These are phyloP conservation scores for Timandra comae DNA, from an alignment of 2,888 invertebrate genomes.

Conservation along the genomic window DNA sequence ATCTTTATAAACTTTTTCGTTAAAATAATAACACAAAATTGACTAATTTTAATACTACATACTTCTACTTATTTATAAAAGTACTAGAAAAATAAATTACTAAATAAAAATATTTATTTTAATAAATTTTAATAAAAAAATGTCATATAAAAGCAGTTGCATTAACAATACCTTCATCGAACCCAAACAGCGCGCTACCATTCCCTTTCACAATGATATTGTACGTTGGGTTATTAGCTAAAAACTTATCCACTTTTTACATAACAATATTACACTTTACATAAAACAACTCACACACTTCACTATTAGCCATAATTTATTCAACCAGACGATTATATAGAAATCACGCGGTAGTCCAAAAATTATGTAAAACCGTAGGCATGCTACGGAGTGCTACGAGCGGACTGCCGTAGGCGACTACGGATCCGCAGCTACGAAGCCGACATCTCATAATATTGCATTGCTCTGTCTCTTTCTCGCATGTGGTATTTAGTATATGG, in stretches of 20 bases:
- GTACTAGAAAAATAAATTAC: no score
- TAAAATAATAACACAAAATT: no score
- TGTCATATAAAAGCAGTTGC: no score
- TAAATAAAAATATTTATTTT: no score
- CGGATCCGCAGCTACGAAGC: conserved; percentile 32
- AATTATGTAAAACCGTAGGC: conserved; percentile 40
- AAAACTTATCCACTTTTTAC: conserved; percentile 73
- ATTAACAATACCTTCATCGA: conserved; percentile 59
- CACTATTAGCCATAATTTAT: conserved; percentile 27
- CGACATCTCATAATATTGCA: conserved; percentile 22
- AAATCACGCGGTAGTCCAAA: conserved; percentile 18
- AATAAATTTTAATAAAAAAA: no score
- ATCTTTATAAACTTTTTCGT: no score
- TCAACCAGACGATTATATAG: conserved; percentile 1
- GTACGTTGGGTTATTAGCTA: conserved; percentile 64
- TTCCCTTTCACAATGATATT: conserved; percentile 72
- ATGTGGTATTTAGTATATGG: conserved; percentile 23
- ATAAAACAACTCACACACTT: conserved; percentile 33
- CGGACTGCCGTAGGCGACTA: conserved; percentile 51
- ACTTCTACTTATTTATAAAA: no score
- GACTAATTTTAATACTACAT: no score
- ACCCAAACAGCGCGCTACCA: conserved; percentile 58
- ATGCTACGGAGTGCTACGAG: conserved; percentile 56
- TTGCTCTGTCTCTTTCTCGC: conserved; percentile 15
- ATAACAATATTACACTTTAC: conserved; percentile 48